Percentiles rank a stretch among this genome's conserved stretches.
phyloP scores from a whole-genome alignment of 2,113 vertebrate genomes.

The Ochotona princeps region DNA sequence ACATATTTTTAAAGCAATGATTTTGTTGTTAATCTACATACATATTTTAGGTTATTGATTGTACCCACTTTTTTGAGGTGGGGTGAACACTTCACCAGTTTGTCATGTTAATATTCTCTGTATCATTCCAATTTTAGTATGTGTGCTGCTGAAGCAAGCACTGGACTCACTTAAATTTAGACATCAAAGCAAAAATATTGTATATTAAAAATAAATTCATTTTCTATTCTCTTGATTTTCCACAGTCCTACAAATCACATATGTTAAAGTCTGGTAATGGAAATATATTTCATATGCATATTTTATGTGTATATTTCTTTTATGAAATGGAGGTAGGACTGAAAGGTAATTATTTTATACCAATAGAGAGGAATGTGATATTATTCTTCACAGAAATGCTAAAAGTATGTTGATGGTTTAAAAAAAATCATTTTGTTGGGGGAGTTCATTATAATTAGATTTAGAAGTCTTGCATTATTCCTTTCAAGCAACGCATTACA shows the following conservation, averaged over 20 bases:
- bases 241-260: neutral
- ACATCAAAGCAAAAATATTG: neutral
- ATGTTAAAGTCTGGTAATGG: neutral
- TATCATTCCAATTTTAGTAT: no score
- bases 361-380: neutral
- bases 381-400: neutral
- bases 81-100: no score
- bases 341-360: neutral
- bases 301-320: neutral
- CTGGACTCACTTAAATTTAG: neutral
- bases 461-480: neutral
- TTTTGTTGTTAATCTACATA: neutral
- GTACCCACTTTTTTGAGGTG: no score
- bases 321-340: neutral
- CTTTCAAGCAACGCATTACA: neutral
- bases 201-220: neutral
- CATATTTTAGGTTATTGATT: no score
- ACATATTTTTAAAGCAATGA: neutral
- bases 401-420: neutral
- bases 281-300: neutral
- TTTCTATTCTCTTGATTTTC: neutral
- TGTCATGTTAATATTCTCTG: no score
- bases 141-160: no score
- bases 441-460: neutral
- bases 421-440: neutral